These are phyloP conservation scores for Ichneumoninae sp. DNA, from an alignment of 2,888 invertebrate genomes.

Conservation along the genomic window DNA sequence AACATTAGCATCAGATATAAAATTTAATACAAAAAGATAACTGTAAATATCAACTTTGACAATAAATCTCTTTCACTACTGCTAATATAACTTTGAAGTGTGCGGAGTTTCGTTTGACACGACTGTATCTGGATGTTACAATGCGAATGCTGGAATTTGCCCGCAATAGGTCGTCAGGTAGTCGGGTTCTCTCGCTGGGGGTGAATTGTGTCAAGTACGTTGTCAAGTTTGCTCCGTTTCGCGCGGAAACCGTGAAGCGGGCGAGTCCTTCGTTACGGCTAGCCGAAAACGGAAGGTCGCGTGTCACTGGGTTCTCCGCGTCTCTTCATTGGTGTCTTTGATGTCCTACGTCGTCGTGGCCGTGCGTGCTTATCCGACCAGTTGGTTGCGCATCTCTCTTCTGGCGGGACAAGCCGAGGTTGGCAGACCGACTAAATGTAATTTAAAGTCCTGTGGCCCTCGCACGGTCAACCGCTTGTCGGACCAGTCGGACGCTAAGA, in stretches of 20 bases:
- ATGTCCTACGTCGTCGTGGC: slow-evolving; percentile 21
- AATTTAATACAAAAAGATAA: no score
- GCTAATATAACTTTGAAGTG: background rate
- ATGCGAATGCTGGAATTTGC: background rate
- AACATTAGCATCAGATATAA: no score
- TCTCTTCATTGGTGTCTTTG: slow-evolving; percentile 40
- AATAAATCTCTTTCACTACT: no score
- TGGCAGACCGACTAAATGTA: slow-evolving; percentile 73
- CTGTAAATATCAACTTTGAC: no score
- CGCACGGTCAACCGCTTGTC: slow-evolving; percentile 15
- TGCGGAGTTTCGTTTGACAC: background rate
- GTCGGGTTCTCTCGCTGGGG: background rate
- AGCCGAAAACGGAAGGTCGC: background rate
- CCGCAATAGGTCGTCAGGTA: background rate
- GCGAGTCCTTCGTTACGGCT: background rate
- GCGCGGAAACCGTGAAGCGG: background rate
- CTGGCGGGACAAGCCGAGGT: slow-evolving; percentile 2
- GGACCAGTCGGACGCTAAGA: slow-evolving; percentile 11
- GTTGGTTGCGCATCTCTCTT: slow-evolving; percentile 4
- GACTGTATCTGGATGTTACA: background rate
- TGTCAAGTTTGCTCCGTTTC: background rate
- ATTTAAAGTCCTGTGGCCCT: slow-evolving; percentile 74
- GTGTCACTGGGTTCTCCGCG: background rate
- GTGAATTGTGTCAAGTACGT: background rate
- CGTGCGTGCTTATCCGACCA: slow-evolving; percentile 6